Evolutionary conservation across 2,888 invertebrate species (phyloP).

Genomic region (Drosophila paranaensis): DNA sequence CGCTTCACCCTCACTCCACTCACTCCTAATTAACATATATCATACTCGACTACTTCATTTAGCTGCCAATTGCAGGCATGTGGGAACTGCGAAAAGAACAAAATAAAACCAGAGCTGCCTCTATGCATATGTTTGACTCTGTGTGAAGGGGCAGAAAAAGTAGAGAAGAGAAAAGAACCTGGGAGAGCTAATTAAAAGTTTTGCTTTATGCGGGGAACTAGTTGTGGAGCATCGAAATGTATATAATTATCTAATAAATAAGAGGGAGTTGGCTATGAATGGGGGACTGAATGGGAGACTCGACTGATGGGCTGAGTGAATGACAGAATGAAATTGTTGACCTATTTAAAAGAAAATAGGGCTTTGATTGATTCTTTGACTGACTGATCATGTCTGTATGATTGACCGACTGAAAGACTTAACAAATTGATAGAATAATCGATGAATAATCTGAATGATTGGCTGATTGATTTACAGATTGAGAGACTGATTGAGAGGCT

Average conservation of each 20-base stretch:
- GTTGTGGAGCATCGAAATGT: neutral
- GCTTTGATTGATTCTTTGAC: neutral
- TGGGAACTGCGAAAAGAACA: slow-evolving; percentile 23
- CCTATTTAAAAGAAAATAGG: neutral
- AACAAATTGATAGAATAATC: too few species aligned
- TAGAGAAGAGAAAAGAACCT: neutral
- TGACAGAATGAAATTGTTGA: neutral
- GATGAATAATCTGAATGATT: too few species aligned
- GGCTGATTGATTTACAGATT: neutral
- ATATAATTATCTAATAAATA: slow-evolving; percentile 1
- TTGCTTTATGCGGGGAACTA: slow-evolving; percentile 8
- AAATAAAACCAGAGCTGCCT: slow-evolving; percentile 3
- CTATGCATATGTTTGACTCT: neutral
- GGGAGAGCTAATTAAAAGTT: slow-evolving; percentile 17
- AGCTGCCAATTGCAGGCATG: slow-evolving; percentile 13
- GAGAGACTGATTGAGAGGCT: too few species aligned
- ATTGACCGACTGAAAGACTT: neutral
- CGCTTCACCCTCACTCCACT: neutral
- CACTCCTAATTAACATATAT: slow-evolving; percentile 37
- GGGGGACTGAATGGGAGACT: neutral
- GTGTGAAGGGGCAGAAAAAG: neutral
- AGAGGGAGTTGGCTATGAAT: neutral
- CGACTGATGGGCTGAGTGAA: neutral
- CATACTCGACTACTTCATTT: slow-evolving; percentile 12
- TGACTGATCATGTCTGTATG: neutral